Base-by-base conservation (phyloP, 2,888 invertebrate genomes). In the Aphrophora alni region DNA sequence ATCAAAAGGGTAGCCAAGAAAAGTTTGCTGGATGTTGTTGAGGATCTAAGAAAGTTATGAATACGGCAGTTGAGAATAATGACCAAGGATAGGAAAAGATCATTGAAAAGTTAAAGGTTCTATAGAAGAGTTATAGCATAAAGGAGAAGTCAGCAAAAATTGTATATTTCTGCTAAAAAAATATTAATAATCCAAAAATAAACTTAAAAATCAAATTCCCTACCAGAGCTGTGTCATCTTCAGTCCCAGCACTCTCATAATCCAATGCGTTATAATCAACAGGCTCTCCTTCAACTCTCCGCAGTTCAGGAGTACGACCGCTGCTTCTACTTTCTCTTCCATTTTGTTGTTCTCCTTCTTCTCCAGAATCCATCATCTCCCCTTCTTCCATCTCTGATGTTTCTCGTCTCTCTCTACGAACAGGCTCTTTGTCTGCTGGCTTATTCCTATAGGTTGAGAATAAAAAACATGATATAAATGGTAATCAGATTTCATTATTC, bases 351-450 rank as follows among this genome's bases (percentile, higher is more conserved):
- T 82, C 78, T 75, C 72, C 81, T 70, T 82, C 82, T 59, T 83
- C 81, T 5, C 82, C 81, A 28, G 83, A 84, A 38, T 82, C 77
- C 14, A 83, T 84, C 3, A 84, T 59, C 83, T 90, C 90, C 0
- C 90, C 90, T 83, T 90, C 90, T 74, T 90, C 90, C 38, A 89
- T 89, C 77, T 90, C 89, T 10, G 83, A 78, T 17, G 76, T 70
- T 71, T 68, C 38, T 21, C 33, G 7, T 77, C 70, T 69, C 59
- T 72, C 76, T 25, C 44, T 72, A 24, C 78, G 38, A 27, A 69
- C 75, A n/a, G 38, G 77, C 51, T 75, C 38, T 24, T 68, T 26
- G 33, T 72, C 51, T 44, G 73, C 21, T 12, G 73, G 38, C 74
- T 17, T 76, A 21, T 73, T 38, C 75, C 77, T 78, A 72, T 78